A percentile compares a stretch with the other conserved stretches of the same genome.
phyloP scores from a whole-genome alignment of 2,888 invertebrate genomes.

The Belgica antarctica region DNA sequence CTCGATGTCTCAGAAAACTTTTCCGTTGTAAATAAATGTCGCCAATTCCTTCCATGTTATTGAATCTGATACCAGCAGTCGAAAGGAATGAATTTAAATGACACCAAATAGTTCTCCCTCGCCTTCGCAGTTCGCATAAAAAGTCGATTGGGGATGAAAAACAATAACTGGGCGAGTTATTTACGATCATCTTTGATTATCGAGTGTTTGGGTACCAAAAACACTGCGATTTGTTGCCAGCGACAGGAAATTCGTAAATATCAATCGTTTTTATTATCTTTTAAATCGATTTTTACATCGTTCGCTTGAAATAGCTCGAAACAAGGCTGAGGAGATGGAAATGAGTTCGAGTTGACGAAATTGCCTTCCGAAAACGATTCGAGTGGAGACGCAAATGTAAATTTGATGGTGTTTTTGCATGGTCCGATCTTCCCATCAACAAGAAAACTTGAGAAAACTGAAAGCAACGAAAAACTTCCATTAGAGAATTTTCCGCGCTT shows the following conservation, averaged over 20 bases:
- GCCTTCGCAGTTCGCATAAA: not conserved
- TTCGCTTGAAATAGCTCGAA: conserved; percentile 5
- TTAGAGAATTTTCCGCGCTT: no score
- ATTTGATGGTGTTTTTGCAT: not conserved
- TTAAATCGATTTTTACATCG: conserved; percentile 34
- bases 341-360: no score
- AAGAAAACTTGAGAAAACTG: no score
- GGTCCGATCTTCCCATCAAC: no score
- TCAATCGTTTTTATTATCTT: conserved; percentile 43
- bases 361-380: no score
- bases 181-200: conserved; percentile 43
- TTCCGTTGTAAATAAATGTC: no score
- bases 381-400: no score
- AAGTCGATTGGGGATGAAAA: not conserved
- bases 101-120: not conserved
- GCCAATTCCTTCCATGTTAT: not conserved
- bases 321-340: no score
- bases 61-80: not conserved
- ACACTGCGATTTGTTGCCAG: conserved; percentile 33
- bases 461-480: no score
- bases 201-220: not conserved
- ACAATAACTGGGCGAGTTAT: conserved; percentile 41
- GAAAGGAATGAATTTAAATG: not conserved
- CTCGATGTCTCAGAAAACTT: no score
- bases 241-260: conserved; percentile 39